Evolutionary conservation across 2,888 invertebrate species (phyloP), one percentile per base, ranked within the genome.

Genomic region (Aphrophora alni): DNA sequence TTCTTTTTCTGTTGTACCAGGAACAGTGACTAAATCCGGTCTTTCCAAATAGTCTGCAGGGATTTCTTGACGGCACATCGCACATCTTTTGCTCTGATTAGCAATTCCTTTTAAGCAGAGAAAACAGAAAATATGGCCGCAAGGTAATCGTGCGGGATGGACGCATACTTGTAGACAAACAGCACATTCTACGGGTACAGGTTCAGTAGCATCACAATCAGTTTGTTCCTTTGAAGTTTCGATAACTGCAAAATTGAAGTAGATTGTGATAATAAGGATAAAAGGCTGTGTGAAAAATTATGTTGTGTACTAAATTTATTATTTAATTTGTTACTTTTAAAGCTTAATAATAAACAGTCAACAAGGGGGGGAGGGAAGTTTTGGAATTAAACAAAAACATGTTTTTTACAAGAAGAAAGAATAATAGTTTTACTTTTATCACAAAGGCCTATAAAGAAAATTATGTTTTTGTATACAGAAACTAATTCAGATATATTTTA

Each of bases 71-170:
- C 98, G 91, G 87, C 98, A 98, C 93, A 98, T 95, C 0, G 98
- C 97, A 91, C 98, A 98, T 84, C 93, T 92, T 87, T 94, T 95
- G 86, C 94, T 96, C 88, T 95, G 95, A 87, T 95, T 94, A 0
- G 95, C 93, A 85, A 97, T 93, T 84, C 97, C 98, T 92, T 98
- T 98, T 1, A 97, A 95, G 88, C 98, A 98, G 7, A 98, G 90
- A 88, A 96, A 98, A 89, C 98, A 98, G 88, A 98, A 98, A 82
- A 98, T 92, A 88, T 98, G 98, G n/a, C 93, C 94, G 88, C 98
- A 98, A 0, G 98, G 98, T 74, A 98, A 90, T 86, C 94, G 92
- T 0, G 97, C 95, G n/a, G 98, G 98, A 89, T 97, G 95, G 84
- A 97, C 93, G 87, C 95, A 96, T 38, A 93, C 92, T 89, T 97